Base-by-base conservation (phyloP, 2,113 vertebrate genomes). In the Atlantisia rogersi region DNA sequence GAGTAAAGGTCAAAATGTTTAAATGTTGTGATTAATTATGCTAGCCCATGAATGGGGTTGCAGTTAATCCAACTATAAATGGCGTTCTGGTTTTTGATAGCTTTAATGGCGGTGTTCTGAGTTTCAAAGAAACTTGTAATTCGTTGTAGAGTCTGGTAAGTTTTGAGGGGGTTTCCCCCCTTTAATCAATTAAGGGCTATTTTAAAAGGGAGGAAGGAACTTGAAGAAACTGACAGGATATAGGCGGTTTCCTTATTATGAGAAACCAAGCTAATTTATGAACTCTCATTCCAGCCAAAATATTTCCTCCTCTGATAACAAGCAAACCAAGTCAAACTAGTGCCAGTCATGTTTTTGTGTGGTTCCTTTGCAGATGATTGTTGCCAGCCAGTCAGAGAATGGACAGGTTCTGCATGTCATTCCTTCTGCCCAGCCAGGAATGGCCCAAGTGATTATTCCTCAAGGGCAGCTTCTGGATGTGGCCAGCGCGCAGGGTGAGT, bases 371-470 rank as follows among this genome's bases (percentile, higher is more conserved):
- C 90, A 99, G 98, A 98, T 98, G 97, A 98, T 99, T 83, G 96
- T 99, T 95, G 97, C 98, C 52, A 97, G 98, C 82, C 98, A 98
- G 62, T 98, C 98, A 90, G 98, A 98, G 96, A 96, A 97, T 67
- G 98, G 98, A n/a, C 98, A 98, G 82, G 96, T 99, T 53, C 97
- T 98, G 73, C 97, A 97, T 39, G 97, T 98, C 74, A 98, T 98
- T 96, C 98, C 98, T 92, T 97, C 98, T 84, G 92, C 94, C 63
- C 98, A 98, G 78, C 83, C 98, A 87, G 98, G 94, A 93, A 95
- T 97, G 93, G 82, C 97, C 21, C 98, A 98, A 83, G 96, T 98
- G 86, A 97, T 98, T 87, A 96, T 98, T 94, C 98, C 98, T 95
- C 98, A 98, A 68, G 97, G 97, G 42, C 98, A 98, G 4, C 94